A percentile compares a stretch with the other conserved stretches of the same genome.
phyloP scores from a whole-genome alignment of 2,113 vertebrate genomes.

The Aptenodytes patagonicus region DNA sequence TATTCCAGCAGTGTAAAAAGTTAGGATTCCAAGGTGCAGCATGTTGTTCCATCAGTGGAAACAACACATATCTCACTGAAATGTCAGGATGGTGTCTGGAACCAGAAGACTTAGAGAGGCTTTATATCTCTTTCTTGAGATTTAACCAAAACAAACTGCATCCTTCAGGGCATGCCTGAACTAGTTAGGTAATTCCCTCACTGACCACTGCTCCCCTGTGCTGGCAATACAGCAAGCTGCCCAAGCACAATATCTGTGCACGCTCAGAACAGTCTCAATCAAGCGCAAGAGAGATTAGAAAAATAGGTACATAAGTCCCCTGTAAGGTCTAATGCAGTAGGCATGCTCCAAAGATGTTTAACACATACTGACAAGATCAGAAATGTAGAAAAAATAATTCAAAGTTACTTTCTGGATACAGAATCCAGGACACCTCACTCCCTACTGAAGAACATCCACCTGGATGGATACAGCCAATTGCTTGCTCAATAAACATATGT shows the following conservation, averaged over 20 bases:
- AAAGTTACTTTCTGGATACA: not conserved
- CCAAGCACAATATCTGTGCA: not conserved
- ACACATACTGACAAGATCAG: not conserved
- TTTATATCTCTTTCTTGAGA: not conserved
- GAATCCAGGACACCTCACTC: not conserved
- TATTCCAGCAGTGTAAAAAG: not conserved
- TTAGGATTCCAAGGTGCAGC: not conserved
- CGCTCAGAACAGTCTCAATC: not conserved
- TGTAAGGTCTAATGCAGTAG: not conserved
- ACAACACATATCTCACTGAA: not conserved
- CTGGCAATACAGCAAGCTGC: not conserved
- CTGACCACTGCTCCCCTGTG: not conserved
- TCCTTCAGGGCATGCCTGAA: not conserved
- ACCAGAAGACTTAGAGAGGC: not conserved
- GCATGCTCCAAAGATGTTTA: not conserved
- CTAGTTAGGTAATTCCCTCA: not conserved
- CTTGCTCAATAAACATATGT: not conserved
- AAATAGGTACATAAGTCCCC: not conserved
- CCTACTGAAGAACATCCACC: not conserved
- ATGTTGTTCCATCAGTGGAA: not conserved
- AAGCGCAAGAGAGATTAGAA: not conserved
- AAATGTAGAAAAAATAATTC: not conserved
- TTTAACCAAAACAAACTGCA: not conserved
- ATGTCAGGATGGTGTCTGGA: not conserved
- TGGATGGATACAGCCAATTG: not conserved